Conservation (phyloP, 2,888 invertebrate species). For the Ichneumoninae sp. region DNA sequence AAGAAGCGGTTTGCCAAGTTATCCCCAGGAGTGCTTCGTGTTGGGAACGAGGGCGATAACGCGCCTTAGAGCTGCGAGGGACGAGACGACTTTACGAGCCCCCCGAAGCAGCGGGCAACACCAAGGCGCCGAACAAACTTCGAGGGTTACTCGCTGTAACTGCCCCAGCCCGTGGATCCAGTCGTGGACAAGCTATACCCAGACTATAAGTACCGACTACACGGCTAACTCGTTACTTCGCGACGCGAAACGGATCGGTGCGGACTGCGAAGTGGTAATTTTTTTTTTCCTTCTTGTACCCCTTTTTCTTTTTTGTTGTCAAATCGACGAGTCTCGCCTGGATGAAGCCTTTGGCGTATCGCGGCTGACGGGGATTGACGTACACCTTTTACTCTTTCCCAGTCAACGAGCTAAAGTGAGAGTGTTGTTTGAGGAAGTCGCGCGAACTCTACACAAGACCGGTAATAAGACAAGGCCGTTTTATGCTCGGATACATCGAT, state of each 20-base stretch:
- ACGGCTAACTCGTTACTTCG: slow-evolving; percentile 26
- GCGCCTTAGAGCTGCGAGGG: slow-evolving; percentile 9
- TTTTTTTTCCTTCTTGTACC: not conserved
- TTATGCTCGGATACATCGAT: slow-evolving; percentile 19
- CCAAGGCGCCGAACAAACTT: slow-evolving; percentile 13
- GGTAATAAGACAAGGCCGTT: slow-evolving; percentile 22
- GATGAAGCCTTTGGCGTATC: slow-evolving; percentile 6
- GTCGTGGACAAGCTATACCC: slow-evolving; percentile 8
- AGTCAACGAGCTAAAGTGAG: slow-evolving; percentile 1
- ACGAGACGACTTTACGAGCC: slow-evolving; percentile 31
- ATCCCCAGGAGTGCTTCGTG: slow-evolving; percentile 24
- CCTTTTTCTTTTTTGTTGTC: slow-evolving; percentile 15
- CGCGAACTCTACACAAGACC: slow-evolving; percentile 13
- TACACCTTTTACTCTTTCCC: slow-evolving; percentile 30
- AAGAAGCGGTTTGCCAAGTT: slow-evolving; percentile 30
- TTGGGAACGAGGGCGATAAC: slow-evolving; percentile 36
- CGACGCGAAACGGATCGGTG: slow-evolving; percentile 26
- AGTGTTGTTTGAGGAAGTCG: slow-evolving; percentile 33
- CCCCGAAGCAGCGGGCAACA: not conserved
- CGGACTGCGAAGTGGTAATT: slow-evolving; percentile 10
- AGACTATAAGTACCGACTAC: not conserved
- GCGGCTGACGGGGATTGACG: not conserved
- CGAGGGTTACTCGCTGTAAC: slow-evolving; percentile 10
- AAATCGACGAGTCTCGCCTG: not conserved
- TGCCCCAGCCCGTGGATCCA: not conserved